A percentile compares a stretch with the other conserved stretches of the same genome.
phyloP scores from a whole-genome alignment of 2,888 invertebrate species.

The Microctonus brassicae region DNA sequence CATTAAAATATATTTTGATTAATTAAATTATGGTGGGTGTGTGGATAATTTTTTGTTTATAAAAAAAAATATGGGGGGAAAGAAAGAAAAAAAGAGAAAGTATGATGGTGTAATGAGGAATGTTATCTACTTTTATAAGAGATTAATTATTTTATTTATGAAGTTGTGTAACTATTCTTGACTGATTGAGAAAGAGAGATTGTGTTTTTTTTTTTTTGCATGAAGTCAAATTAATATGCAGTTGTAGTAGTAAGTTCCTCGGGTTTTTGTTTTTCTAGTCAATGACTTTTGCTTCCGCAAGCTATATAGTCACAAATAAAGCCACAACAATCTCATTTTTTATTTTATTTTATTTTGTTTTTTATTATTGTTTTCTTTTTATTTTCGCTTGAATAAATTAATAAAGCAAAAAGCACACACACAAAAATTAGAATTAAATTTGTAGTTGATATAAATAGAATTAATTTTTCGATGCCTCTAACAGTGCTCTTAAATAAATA shows the following conservation, averaged over 20 bases:
- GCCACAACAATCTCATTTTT: background rate
- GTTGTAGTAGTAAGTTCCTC: background rate
- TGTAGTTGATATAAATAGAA: slow-evolving; percentile 5
- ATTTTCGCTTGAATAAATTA: background rate
- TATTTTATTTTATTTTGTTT: background rate
- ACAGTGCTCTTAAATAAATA: slow-evolving; percentile 68
- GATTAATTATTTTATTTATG: slow-evolving; percentile 56
- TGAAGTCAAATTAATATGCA: background rate
- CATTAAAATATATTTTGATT: background rate
- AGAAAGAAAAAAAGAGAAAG: slow-evolving; percentile 26
- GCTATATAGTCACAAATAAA: background rate
- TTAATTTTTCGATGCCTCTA: slow-evolving; percentile 44
- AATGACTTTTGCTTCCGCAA: background rate
- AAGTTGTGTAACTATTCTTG: slow-evolving; percentile 14
- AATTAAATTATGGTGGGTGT: background rate
- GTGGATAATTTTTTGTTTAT: background rate
- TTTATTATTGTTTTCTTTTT: background rate
- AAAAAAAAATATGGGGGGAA: slow-evolving; percentile 32
- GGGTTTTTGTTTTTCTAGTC: slow-evolving; percentile 4
- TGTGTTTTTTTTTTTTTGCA: background rate
- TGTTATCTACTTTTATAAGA: slow-evolving; percentile 67
- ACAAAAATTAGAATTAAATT: background rate
- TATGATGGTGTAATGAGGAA: slow-evolving; percentile 39
- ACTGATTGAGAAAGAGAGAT: background rate
- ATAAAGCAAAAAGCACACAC: background rate